Conservation (phyloP, 2,888 invertebrate genomes). For the Ferdinandea cuprea region DNA sequence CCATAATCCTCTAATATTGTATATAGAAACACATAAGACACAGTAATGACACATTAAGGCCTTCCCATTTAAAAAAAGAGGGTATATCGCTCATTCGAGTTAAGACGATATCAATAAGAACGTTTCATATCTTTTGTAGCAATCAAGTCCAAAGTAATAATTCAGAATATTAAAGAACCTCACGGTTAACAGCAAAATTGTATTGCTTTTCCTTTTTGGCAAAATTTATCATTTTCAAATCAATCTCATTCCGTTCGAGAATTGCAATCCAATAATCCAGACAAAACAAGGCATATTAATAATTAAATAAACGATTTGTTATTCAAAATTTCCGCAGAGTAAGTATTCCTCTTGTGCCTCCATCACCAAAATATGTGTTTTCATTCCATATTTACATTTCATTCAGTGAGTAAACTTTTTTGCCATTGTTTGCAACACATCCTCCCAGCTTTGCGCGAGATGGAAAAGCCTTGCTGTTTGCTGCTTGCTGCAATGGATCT, state of each 20-base stretch:
- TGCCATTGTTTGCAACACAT: slow-evolving; percentile 39
- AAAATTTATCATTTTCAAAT: too few species aligned
- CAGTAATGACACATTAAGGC: too few species aligned
- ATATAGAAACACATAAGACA: too few species aligned
- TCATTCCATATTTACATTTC: slow-evolving; percentile 55
- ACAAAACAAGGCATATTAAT: slow-evolving; percentile 53
- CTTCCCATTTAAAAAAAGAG: too few species aligned
- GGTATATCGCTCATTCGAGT: too few species aligned
- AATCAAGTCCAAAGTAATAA: too few species aligned
- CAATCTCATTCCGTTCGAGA: too few species aligned
- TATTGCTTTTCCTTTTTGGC: background rate
- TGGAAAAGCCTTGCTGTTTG: slow-evolving; percentile 15
- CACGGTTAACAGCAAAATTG: background rate
- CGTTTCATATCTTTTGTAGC: too few species aligned
- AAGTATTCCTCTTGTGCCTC: slow-evolving; percentile 18
- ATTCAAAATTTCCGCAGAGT: slow-evolving; percentile 60
- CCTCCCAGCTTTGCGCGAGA: slow-evolving; percentile 13
- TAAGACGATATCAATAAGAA: too few species aligned
- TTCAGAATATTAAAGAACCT: background rate
- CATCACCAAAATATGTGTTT: slow-evolving; percentile 13
- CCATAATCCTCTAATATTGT: too few species aligned
- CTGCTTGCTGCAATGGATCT: background rate
- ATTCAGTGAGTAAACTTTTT: slow-evolving; percentile 43
- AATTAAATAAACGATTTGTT: slow-evolving; percentile 69
- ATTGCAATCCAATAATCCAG: slow-evolving; percentile 58